Conservation (phyloP, 2,888 invertebrate genomes). For the Lapara coniferarum region DNA sequence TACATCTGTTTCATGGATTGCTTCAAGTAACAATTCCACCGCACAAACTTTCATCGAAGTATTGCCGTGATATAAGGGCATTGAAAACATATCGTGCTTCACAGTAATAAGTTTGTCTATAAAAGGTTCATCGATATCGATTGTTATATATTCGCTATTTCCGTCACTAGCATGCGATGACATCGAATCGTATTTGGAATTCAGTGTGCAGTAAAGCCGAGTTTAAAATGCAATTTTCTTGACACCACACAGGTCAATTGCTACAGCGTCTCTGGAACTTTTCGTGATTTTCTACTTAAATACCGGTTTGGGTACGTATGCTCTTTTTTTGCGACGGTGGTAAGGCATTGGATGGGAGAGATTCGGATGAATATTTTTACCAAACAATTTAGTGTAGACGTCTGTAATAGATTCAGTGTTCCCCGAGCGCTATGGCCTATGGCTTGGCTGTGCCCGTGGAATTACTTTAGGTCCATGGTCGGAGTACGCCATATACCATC, state of each 20-base stretch:
- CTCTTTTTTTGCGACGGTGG: too few species aligned
- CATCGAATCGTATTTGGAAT: slow-evolving; percentile 22
- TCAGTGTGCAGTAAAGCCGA: slow-evolving; percentile 12
- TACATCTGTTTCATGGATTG: neutral
- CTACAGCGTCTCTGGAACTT: neutral
- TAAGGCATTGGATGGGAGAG: too few species aligned
- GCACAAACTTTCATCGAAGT: neutral
- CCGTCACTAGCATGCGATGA: slow-evolving; percentile 15
- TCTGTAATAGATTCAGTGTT: too few species aligned
- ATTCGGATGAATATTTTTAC: too few species aligned
- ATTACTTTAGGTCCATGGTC: too few species aligned
- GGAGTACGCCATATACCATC: too few species aligned
- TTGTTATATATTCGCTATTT: neutral
- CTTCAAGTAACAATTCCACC: neutral
- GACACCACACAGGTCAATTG: slow-evolving; percentile 15
- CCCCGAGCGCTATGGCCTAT: too few species aligned
- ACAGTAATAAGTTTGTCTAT: neutral
- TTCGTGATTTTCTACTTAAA: neutral
- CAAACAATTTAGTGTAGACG: too few species aligned
- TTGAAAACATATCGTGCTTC: slow-evolving; percentile 2
- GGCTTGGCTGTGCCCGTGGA: too few species aligned
- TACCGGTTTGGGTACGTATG: neutral
- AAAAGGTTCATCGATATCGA: slow-evolving; percentile 12
- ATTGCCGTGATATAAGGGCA: slow-evolving; percentile 4
- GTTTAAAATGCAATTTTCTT: slow-evolving; percentile 24